A percentile compares a stretch with the other conserved stretches of the same genome.
Conservation (phyloP, 1,140 invertebrate genomes). For the Scaptodrosophila lebanonensis region DNA sequence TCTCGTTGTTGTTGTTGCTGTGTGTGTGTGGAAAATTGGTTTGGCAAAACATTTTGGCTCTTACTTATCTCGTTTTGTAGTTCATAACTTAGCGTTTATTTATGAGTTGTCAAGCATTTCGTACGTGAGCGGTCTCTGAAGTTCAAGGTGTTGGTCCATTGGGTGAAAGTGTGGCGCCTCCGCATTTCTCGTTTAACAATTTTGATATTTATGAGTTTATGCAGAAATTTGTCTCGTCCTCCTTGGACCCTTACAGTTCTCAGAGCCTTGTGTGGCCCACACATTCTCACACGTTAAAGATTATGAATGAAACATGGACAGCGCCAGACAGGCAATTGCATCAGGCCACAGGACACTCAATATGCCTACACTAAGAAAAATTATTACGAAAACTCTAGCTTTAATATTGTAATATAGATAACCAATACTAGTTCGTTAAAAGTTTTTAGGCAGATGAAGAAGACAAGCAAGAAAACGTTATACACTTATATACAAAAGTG, state of each 20-base stretch:
- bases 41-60: constrained; percentile 58
- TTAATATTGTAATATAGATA: too few relatives aligned
- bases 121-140: constrained; percentile 56
- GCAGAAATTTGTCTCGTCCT: constrained; percentile 69
- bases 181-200: constrained; percentile 60
- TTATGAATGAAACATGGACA: constrained; percentile 48
- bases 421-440: too few relatives aligned
- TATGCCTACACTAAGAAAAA: constrained; percentile 18
- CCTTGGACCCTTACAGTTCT: constrained; percentile 18
- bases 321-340: too few relatives aligned
- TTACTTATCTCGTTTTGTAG: constrained; percentile 44
- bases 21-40: constrained; percentile 39
- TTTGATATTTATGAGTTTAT: constrained; percentile 77
- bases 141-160: constrained; percentile 46
- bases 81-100: constrained; percentile 75
- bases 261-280: constrained; percentile 48
- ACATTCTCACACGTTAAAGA: constrained; percentile 33
- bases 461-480: too few relatives aligned
- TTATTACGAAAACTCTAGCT: too few relatives aligned
- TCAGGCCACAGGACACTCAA: constrained; percentile 52
- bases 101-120: constrained; percentile 67
- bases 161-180: constrained; percentile 36
- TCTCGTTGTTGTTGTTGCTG: constrained; percentile 11
- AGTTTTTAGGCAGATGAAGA: too few relatives aligned
- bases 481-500: too few relatives aligned